Evolutionary conservation across 2,888 invertebrate species (phyloP).

Genomic region (Drosophila merina): DNA sequence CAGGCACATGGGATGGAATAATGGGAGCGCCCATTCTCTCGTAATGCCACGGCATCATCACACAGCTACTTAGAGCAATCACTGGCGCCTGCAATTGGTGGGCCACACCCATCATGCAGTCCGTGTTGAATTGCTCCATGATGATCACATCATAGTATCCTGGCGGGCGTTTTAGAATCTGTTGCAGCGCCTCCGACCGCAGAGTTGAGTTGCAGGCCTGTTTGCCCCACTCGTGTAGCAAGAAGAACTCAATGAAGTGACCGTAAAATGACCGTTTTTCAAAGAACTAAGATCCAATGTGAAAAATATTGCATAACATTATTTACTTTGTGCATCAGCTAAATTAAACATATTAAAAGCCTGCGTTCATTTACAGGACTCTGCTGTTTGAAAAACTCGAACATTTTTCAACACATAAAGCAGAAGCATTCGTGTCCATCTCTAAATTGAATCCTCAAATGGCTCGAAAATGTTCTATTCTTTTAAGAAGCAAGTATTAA

Average conservation of each 20-base stretch:
- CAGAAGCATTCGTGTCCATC: too few species aligned
- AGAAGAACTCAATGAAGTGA: conserved; percentile 81
- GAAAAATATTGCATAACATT: background rate
- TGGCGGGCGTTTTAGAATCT: conserved; percentile 82
- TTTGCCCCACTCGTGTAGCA: conserved; percentile 81
- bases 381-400: too few species aligned
- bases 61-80: conserved; percentile 85
- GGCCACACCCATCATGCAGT: conserved; percentile 88
- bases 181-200: conserved; percentile 80
- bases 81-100: conserved; percentile 87
- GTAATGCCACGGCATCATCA: conserved; percentile 87
- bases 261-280: conserved; percentile 78
- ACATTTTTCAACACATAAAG: too few species aligned
- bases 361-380: too few species aligned
- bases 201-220: conserved; percentile 80
- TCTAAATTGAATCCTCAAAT: too few species aligned
- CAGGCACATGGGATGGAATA: conserved; percentile 86
- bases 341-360: too few species aligned
- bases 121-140: conserved; percentile 89
- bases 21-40: conserved; percentile 86
- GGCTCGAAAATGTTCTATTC: too few species aligned
- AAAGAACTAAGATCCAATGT: conserved; percentile 65
- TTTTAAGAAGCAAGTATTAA: too few species aligned
- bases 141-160: conserved; percentile 88
- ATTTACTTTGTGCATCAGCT: too few species aligned